These are phyloP conservation scores for Pachypeltis micranthus DNA, from an alignment of 1,140 invertebrate species.

Conservation along the genomic window DNA sequence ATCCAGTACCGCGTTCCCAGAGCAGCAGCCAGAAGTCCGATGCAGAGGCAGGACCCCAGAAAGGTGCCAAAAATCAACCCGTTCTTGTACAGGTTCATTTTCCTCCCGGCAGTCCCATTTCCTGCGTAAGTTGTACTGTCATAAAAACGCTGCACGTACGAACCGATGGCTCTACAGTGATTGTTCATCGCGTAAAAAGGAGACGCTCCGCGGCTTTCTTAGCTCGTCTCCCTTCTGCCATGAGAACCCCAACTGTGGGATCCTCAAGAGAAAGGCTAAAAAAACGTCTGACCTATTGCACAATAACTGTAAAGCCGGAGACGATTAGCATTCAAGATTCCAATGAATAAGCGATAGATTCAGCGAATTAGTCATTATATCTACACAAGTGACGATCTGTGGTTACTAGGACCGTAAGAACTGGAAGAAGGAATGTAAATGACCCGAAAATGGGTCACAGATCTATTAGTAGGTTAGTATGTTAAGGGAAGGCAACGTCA, in stretches of 20 bases:
- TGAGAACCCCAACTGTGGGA: not conserved
- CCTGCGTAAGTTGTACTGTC: conserved; percentile 5
- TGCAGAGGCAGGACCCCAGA: conserved; percentile 67
- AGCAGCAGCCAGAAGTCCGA: conserved; percentile 68
- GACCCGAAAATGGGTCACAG: not conserved
- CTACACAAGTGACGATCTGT: too few relatives aligned
- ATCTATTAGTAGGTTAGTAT: conserved; percentile 14
- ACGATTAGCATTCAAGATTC: too few relatives aligned
- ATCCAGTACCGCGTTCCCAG: conserved; percentile 83
- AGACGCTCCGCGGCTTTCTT: not conserved
- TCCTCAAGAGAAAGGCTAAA: not conserved
- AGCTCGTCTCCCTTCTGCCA: not conserved
- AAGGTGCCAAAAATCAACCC: conserved; percentile 81
- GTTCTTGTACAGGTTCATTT: conserved; percentile 47
- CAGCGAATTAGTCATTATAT: too few relatives aligned
- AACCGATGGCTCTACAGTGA: not conserved
- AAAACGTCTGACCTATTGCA: conserved; percentile 1
- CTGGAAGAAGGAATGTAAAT: not conserved
- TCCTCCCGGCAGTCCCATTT: conserved; percentile 18
- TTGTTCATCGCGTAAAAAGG: not conserved
- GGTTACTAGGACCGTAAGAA: not conserved
- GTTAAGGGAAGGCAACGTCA: not conserved
- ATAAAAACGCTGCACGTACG: conserved; percentile 9
- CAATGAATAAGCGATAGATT: too few relatives aligned
- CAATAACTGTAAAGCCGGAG: not conserved